These are phyloP conservation scores for Hystrix brachyura DNA, from an alignment of 2,113 vertebrate species.

Conservation along the genomic window DNA sequence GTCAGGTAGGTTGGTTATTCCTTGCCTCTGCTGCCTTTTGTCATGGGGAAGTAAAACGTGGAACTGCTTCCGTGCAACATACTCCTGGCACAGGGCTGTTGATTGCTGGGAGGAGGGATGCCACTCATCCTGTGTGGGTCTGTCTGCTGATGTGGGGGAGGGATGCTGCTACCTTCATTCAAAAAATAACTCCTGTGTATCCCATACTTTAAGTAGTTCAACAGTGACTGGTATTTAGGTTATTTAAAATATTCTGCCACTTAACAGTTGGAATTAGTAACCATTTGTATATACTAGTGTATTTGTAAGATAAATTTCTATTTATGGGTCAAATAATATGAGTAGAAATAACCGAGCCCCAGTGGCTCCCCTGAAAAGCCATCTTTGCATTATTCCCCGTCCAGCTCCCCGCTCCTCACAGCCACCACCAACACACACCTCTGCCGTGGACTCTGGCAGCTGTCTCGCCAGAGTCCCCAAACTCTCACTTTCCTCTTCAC, in stretches of 20 bases:
- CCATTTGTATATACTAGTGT: conserved; percentile 20
- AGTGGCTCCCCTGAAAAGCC: conserved; percentile 88
- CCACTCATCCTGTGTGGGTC: too few species aligned
- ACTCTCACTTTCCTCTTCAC: neutral
- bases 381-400: conserved; percentile 86
- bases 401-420: conserved; percentile 39
- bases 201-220: conserved; percentile 19
- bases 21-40: neutral
- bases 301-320: neutral
- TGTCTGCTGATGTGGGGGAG: neutral
- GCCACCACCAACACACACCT: conserved; percentile 55
- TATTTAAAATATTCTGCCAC: conserved; percentile 18
- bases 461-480: conserved; percentile 57
- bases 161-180: neutral
- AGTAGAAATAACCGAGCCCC: neutral
- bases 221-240: conserved; percentile 17
- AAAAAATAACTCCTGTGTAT: conserved; percentile 11
- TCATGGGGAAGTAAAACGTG: neutral
- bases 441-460: conserved; percentile 79
- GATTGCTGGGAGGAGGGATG: neutral
- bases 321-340: neutral
- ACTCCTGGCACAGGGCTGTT: neutral
- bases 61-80: neutral
- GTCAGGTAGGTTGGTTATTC: neutral
- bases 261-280: conserved; percentile 38